Evolutionary conservation across 2,888 invertebrate species (phyloP), one percentile per base, ranked within the genome.

Genomic region (Hartigia nigra): DNA sequence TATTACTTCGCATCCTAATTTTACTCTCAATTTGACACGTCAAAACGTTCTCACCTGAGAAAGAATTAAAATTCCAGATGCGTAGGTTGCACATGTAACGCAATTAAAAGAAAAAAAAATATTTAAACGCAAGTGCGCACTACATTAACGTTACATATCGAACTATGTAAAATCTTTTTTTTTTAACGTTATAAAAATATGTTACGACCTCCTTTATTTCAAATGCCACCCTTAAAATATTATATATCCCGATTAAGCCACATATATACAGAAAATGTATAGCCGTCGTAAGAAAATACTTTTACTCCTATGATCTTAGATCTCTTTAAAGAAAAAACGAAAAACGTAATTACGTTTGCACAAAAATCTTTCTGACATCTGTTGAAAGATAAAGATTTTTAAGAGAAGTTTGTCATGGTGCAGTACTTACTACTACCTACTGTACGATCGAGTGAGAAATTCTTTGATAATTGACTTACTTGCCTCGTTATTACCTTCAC

Each of bases 401-500:
- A 77, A 79, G 76, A 74, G 32, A 32, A 2, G 12, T 72, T 72
- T 34, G 12, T 72, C 32, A 31, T 12, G 31, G 23, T 23, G 11
- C 1, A 31, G 32, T 23, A 31, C 72, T 11, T 31, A 14, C 11
- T 72, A 37, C 37, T 69, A 76, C 69, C 74, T 74, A 70, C 70
- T 31, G 70, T 12, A 69, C 36, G 35, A 74, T 34, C 74, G n/a
- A n/a, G 23, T 55, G 9, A 23, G 31, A 77, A 3, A 36, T 31
- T 74, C 14, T 14, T 55, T 37, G 12, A 12, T 74, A 74, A 31
- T 34, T 74, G 39, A 82, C 77, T 81, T 81, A 86, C 89, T 87
- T 85, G 91, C 91, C 91, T 91, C 88, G 90, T 87, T 88, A 88
- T 89, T 88, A 85, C 90, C 86, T 84, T 88, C 84, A 87, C 88